Conservation (phyloP, 2,888 invertebrate genomes). For the Xylota segnis region DNA sequence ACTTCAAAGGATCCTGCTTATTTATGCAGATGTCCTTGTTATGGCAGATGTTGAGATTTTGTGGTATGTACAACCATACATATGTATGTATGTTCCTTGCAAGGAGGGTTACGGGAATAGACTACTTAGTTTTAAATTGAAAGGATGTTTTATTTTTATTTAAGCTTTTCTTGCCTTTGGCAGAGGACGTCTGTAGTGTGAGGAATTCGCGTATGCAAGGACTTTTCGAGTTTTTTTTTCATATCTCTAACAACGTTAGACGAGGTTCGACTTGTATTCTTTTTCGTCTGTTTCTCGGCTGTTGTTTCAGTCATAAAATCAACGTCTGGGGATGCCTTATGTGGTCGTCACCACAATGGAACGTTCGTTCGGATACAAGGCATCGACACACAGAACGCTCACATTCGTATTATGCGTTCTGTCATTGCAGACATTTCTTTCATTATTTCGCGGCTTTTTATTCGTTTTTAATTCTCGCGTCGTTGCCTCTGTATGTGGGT, state of each 20-base stretch:
- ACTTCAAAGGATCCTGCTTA: slow-evolving; percentile 70
- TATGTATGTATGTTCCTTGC: neutral
- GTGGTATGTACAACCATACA: too few relatives aligned
- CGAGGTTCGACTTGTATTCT: neutral
- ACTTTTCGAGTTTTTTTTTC: too few relatives aligned
- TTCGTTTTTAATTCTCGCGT: slow-evolving; percentile 40
- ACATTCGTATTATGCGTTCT: slow-evolving; percentile 31
- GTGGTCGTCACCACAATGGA: slow-evolving; percentile 24
- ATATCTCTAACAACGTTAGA: neutral
- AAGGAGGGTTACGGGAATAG: neutral
- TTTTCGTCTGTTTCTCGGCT: neutral
- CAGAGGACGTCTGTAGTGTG: neutral
- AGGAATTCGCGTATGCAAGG: too few relatives aligned
- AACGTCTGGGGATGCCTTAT: slow-evolving; percentile 25
- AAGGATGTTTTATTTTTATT: neutral
- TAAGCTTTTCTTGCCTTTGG: neutral
- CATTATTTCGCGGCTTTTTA: slow-evolving; percentile 15
- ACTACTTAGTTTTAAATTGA: slow-evolving; percentile 5
- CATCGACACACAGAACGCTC: too few relatives aligned
- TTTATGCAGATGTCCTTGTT: slow-evolving; percentile 61
- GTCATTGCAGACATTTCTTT: slow-evolving; percentile 32
- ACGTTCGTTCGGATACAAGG: slow-evolving; percentile 35
- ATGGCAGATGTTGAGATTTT: slow-evolving; percentile 40
- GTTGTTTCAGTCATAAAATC: slow-evolving; percentile 16
- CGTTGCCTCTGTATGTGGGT: slow-evolving; percentile 57